Evolutionary conservation across 1,140 invertebrate species (phyloP).

Genomic region (Camponotus pennsylvanicus): DNA sequence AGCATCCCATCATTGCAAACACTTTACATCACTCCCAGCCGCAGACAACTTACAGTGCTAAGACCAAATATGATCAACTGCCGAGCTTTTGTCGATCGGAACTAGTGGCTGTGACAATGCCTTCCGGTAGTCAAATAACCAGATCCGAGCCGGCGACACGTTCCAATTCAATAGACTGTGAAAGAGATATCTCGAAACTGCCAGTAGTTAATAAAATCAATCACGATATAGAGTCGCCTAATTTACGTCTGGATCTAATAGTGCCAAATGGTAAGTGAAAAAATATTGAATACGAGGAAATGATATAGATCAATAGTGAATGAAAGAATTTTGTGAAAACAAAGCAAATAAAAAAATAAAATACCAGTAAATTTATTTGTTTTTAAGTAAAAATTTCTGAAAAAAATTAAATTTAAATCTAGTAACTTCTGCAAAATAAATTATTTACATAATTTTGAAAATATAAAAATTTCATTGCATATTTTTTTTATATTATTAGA

Average conservation of each 20-base stretch:
- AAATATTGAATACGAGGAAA: neutral
- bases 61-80: conserved; percentile 57
- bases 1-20: conserved; percentile 63
- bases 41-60: conserved; percentile 63
- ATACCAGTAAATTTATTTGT: neutral
- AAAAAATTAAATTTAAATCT: neutral
- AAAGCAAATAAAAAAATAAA: neutral
- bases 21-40: conserved; percentile 68
- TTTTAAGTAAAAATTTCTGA: neutral
- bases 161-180: conserved; percentile 82
- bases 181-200: conserved; percentile 78
- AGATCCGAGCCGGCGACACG: conserved; percentile 81
- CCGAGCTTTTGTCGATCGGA: conserved; percentile 71
- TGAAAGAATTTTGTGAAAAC: too few relatives aligned
- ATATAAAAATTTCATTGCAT: too few relatives aligned
- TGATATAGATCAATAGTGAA: neutral
- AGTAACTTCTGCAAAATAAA: neutral
- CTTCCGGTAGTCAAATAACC: conserved; percentile 72
- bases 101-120: conserved; percentile 67
- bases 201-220: conserved; percentile 71
- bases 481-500: too few relatives aligned
- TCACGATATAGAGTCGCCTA: conserved; percentile 72
- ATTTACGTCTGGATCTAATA: conserved; percentile 76
- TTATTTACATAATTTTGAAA: too few relatives aligned
- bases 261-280: conserved; percentile 78